Evolutionary conservation across 2,888 invertebrate species (phyloP).

Genomic region (Petrolisthes manimaculis): DNA sequence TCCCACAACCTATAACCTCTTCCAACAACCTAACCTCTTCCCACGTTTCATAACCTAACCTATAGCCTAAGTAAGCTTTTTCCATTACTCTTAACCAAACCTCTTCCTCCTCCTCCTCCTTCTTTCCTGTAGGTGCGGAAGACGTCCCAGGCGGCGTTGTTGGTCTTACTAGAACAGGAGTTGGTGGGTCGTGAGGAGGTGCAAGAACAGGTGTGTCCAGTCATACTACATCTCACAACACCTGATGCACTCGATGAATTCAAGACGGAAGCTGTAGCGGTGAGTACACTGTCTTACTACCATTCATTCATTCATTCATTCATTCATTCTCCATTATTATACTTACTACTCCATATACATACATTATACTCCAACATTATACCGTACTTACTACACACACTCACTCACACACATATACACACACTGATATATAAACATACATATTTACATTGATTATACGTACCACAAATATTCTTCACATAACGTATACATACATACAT

Average conservation of each 20-base stretch:
- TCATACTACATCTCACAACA: constrained; percentile 75
- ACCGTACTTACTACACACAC: neutral
- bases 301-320: neutral
- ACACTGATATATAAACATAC: too few relatives aligned
- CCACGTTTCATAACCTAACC: neutral
- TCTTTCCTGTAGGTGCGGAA: constrained; percentile 74
- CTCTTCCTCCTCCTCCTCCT: neutral
- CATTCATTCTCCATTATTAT: neutral
- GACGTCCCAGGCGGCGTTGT: constrained; percentile 76
- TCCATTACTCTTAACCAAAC: neutral
- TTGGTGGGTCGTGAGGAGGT: constrained; percentile 76
- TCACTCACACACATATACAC: neutral
- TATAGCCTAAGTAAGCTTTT: neutral
- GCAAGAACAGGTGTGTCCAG: constrained; percentile 77
- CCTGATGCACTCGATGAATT: constrained; percentile 74
- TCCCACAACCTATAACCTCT: neutral
- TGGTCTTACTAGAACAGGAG: constrained; percentile 77
- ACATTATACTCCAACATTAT: neutral
- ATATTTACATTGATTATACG: too few relatives aligned
- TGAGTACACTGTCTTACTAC: constrained; percentile 72
- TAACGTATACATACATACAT: too few relatives aligned
- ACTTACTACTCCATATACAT: neutral
- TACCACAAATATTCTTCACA: too few relatives aligned
- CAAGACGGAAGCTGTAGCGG: constrained; percentile 74
- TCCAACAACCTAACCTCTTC: neutral